Evolutionary conservation across 2,113 vertebrate species (phyloP), one percentile per base, ranked within the genome.

Genomic region (Lophura nycthemera): DNA sequence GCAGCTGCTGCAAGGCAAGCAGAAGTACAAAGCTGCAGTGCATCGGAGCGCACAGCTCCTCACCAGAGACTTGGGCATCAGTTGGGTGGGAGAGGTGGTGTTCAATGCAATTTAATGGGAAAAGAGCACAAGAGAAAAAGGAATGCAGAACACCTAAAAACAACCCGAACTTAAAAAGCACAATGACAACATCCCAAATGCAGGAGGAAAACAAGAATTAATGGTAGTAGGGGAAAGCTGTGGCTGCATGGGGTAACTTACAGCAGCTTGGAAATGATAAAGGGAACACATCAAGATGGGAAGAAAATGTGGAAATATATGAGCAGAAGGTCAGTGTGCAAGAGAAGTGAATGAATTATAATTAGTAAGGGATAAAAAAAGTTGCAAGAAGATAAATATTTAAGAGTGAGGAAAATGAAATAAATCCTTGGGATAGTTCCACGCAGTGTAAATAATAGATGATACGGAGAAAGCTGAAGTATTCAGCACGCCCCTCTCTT

Each of bases 391-490:
- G 75, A 91, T 47, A 94, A 80, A 61, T 88, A 72, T 56, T 81
- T 81, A 61, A 61, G 34, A 42, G 83, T 30, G 13, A 83, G 60
- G 30, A 80, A 92, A 92, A 83, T 69, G 4, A 77, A 93, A 88
- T 64, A 83, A 89, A 96, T 81, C 86, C 38, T 81, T 86, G 47
- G 65, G 42, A n/a, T 88, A 92, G 77, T 82, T 79, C 47, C 38
- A 64, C 25, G 47, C 21, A 47, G 57, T 59, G 34, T 92, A 92
- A 93, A 95, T 93, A 93, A 93, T 81, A 69, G 13, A 90, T 82
- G 70, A 78, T 38, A 71, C 2, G 2, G 70, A 90, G 38, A 83
- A 92, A 84, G 38, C 32, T 47, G 59, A 83, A 75, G 38, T 19
- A 84, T 64, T 75, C 86, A 20, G 40, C 61, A 32, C 59, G 80